phyloP scores from a whole-genome alignment of 2,797 vertebrate genomes.

The Taeniopygia guttata region DNA sequence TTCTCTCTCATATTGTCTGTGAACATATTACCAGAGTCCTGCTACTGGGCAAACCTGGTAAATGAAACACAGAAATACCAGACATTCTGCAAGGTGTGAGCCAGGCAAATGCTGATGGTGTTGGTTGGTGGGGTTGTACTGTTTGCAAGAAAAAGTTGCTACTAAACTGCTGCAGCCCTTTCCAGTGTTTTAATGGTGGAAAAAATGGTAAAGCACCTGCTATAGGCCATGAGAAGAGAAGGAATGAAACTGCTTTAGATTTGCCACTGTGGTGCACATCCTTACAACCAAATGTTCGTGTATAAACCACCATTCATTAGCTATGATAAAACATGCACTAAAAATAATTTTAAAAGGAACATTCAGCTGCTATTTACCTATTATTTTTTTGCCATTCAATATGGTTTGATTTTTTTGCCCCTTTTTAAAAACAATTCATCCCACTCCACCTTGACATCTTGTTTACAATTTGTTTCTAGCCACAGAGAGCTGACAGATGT shows the following conservation, averaged over 20 bases:
- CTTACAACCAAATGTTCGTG: background rate
- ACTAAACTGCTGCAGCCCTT: background rate
- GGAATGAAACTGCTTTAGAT: background rate
- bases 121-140: background rate
- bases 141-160: background rate
- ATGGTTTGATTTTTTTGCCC: background rate
- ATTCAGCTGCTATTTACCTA: background rate
- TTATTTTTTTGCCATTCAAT: background rate
- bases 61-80: background rate
- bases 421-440: background rate
- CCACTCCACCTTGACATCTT: slow-evolving; percentile 21
- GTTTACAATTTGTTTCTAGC: background rate
- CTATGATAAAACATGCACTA: background rate
- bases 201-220: background rate
- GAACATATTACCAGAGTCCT: background rate
- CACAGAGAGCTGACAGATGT: slow-evolving; percentile 1
- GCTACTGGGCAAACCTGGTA: background rate
- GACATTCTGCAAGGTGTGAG: background rate
- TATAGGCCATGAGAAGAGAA: background rate
- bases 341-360: background rate
- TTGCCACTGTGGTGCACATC: background rate
- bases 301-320: background rate
- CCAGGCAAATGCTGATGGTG: background rate
- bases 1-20: background rate
- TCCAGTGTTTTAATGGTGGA: background rate